Conservation (phyloP, 2,797 vertebrate species). For the Cheirogaleus major region DNA sequence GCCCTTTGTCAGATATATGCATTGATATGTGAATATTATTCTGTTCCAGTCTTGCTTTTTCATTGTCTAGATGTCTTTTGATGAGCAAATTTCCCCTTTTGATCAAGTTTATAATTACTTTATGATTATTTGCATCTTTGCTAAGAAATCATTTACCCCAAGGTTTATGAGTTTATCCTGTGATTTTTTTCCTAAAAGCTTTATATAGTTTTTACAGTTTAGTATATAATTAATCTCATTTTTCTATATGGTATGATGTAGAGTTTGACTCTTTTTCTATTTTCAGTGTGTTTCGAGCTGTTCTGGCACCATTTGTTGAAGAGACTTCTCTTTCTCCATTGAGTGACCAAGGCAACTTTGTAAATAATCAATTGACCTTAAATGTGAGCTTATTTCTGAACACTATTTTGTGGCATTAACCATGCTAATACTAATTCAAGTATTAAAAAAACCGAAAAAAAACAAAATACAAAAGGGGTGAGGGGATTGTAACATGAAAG, state of each 20-base stretch:
- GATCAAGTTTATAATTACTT: neutral
- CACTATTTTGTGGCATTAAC: neutral
- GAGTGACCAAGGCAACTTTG: neutral
- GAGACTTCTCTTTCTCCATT: neutral
- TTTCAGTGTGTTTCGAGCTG: neutral
- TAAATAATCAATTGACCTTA: neutral
- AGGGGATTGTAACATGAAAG: neutral
- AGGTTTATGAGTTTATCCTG: neutral
- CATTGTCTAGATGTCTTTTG: neutral
- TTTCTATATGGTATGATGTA: neutral
- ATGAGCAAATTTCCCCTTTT: neutral
- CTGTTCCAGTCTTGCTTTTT: neutral
- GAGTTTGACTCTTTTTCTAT: neutral
- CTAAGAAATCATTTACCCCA: neutral
- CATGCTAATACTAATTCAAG: neutral
- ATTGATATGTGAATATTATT: neutral
- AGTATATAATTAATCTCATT: neutral
- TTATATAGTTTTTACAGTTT: neutral
- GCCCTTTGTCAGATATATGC: neutral
- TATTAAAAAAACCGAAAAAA: conserved; percentile 23
- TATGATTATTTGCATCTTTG: neutral
- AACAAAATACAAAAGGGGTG: neutral
- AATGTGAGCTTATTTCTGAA: neutral
- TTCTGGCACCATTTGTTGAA: neutral
- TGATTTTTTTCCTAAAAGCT: neutral